These are phyloP conservation scores for Rhabdornis inornatus DNA, from an alignment of 2,113 vertebrate genomes.

Conservation along the genomic window DNA sequence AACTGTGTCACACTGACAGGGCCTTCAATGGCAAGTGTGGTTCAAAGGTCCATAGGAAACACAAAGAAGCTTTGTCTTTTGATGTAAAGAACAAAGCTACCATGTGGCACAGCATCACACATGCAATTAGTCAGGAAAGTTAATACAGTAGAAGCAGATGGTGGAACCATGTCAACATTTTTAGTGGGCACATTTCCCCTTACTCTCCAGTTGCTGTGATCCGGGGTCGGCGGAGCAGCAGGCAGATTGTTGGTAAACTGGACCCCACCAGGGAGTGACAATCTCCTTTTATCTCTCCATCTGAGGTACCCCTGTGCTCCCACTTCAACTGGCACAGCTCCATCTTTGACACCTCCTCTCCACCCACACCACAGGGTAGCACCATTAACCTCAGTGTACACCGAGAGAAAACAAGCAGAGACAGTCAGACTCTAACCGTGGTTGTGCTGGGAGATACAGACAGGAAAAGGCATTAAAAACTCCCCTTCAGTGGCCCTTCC, in stretches of 20 bases:
- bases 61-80: conserved; percentile 42
- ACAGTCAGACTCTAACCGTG: neutral
- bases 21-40: conserved; percentile 7
- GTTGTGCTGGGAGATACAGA: neutral
- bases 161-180: conserved; percentile 52
- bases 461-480: neutral
- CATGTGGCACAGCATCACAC: conserved; percentile 62
- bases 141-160: conserved; percentile 66
- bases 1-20: conserved; percentile 15
- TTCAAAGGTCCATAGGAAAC: conserved; percentile 39
- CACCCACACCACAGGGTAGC: neutral
- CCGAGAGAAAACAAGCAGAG: neutral
- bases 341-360: neutral
- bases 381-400: neutral
- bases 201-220: neutral
- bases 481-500: neutral
- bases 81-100: conserved; percentile 57
- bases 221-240: neutral
- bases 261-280: neutral
- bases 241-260: neutral
- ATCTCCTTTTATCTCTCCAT: neutral
- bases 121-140: conserved; percentile 55
- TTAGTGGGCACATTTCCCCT: conserved; percentile 27
- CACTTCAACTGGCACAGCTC: neutral
- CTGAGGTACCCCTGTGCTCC: neutral